phyloP scores from a whole-genome alignment of 1,140 invertebrate genomes.

The Zaprionus kolodkinae region DNA sequence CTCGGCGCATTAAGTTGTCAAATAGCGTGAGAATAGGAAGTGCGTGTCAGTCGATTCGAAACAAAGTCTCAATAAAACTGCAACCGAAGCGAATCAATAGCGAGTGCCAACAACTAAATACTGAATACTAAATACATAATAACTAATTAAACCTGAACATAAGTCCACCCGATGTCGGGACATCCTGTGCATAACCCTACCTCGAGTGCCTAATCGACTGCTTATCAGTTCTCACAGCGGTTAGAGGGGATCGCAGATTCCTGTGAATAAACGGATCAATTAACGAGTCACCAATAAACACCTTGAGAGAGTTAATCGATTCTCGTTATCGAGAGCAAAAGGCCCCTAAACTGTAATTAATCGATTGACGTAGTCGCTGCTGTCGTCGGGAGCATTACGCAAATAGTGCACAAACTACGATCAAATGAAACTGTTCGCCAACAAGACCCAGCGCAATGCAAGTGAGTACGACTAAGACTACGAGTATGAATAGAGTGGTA shows the following conservation, averaged over 20 bases:
- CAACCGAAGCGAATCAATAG: slow-evolving; percentile 11
- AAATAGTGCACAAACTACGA: slow-evolving; percentile 33
- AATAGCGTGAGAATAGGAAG: slow-evolving; percentile 82
- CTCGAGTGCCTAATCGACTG: not conserved
- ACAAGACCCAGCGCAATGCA: slow-evolving; percentile 75
- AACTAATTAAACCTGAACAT: not conserved
- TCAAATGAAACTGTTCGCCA: slow-evolving; percentile 73
- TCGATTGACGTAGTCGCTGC: not conserved
- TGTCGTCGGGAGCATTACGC: slow-evolving; percentile 1
- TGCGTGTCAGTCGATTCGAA: slow-evolving; percentile 74
- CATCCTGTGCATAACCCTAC: not conserved
- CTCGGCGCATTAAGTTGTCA: slow-evolving; percentile 78
- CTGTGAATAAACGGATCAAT: not conserved
- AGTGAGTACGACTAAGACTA: slow-evolving; percentile 61
- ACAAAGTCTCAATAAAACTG: slow-evolving; percentile 42
- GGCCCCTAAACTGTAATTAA: not conserved
- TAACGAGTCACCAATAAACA: not conserved
- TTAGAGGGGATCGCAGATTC: not conserved
- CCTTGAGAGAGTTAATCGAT: not conserved
- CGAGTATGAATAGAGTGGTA: not conserved
- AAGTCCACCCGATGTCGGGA: not conserved
- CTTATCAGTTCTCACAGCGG: too few species aligned
- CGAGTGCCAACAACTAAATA: not conserved
- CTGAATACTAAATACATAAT: not conserved
- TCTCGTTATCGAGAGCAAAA: slow-evolving; percentile 1